Evolutionary conservation across 2,888 invertebrate species (phyloP).

Genomic region (Euclidia mi): DNA sequence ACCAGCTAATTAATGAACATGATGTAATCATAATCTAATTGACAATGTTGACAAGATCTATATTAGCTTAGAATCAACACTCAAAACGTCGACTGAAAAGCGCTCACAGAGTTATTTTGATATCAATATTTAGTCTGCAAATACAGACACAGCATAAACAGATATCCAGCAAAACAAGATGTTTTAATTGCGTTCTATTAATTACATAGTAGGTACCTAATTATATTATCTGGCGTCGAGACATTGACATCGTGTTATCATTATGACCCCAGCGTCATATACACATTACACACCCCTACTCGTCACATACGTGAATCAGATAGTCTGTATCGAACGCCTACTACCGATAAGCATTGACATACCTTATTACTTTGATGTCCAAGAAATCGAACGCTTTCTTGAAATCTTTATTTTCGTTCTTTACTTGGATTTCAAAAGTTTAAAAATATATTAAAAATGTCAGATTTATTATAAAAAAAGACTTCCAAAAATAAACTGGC

Average conservation of each 20-base stretch:
- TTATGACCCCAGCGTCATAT: slow-evolving; percentile 72
- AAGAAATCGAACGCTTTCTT: neutral
- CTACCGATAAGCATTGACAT: neutral
- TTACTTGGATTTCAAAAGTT: neutral
- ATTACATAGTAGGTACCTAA: slow-evolving; percentile 8
- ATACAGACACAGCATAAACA: slow-evolving; percentile 19
- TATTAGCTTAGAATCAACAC: neutral
- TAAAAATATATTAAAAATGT: neutral
- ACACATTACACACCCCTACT: slow-evolving; percentile 77
- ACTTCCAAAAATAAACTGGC: neutral
- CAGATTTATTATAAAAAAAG: neutral
- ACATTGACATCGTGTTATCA: slow-evolving; percentile 71
- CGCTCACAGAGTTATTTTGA: neutral
- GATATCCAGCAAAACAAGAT: slow-evolving; percentile 63
- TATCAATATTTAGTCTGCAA: slow-evolving; percentile 3
- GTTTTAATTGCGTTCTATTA: slow-evolving; percentile 73
- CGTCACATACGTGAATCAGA: slow-evolving; percentile 20
- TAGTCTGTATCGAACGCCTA: neutral
- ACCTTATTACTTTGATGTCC: neutral
- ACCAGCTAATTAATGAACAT: neutral
- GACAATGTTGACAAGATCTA: neutral
- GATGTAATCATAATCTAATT: slow-evolving; percentile 1
- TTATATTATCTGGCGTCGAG: slow-evolving; percentile 56
- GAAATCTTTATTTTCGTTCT: neutral
- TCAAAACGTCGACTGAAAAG: neutral